Conservation (phyloP, 2,888 invertebrate species). For the Eupithecia abbreviata region DNA sequence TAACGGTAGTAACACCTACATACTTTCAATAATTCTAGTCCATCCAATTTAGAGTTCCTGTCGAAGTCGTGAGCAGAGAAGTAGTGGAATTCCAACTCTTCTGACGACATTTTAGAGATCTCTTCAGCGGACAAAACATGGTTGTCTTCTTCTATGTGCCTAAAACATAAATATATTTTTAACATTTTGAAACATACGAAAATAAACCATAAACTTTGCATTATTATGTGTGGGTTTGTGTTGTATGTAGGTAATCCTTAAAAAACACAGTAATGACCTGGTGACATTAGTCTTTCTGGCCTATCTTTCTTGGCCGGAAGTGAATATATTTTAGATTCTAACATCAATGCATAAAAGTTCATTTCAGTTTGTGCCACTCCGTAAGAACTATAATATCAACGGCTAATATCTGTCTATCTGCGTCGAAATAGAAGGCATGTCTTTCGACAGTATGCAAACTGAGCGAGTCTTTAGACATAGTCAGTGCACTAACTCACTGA, state of each 20-base stretch:
- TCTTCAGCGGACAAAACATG: slow-evolving; percentile 85
- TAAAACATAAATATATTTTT: slow-evolving; percentile 60
- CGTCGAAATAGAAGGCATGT: no score
- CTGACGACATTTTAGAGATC: slow-evolving; percentile 90
- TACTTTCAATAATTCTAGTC: slow-evolving; percentile 92
- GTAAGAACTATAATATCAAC: no score
- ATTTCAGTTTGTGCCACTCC: no score
- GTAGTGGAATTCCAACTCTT: slow-evolving; percentile 93
- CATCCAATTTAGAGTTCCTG: slow-evolving; percentile 94
- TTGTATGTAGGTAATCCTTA: background rate
- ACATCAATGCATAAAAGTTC: no score
- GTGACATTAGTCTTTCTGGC: no score
- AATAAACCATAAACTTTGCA: background rate
- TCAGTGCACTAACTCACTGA: no score
- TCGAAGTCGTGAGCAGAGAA: slow-evolving; percentile 95
- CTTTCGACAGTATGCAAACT: no score
- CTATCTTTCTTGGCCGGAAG: no score
- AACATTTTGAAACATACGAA: background rate
- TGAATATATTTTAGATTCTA: no score
- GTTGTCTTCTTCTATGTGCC: slow-evolving; percentile 91
- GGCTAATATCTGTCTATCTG: no score
- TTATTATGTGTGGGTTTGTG: background rate
- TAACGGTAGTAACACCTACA: slow-evolving; percentile 38
- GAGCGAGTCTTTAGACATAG: no score
- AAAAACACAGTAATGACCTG: background rate